Base-by-base conservation (phyloP, 2,797 vertebrate species). In the Paedocypris micromegethes region DNA sequence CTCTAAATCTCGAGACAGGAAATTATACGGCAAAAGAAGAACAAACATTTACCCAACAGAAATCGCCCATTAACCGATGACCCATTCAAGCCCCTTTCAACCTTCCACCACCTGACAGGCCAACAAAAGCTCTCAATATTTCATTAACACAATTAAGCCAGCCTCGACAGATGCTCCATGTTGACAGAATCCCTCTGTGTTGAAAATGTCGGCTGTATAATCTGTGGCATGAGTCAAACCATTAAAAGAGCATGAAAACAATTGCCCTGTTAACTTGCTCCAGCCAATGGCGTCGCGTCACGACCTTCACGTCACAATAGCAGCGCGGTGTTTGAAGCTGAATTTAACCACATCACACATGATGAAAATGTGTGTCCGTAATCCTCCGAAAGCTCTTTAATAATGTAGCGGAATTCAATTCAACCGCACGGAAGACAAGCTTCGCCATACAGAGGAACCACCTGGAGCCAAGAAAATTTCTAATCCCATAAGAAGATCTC, bases 201-300 rank as follows among this genome's bases (percentile, higher is more conserved):
- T 70, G 48, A 63, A 68, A 61, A 64, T 44, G 66, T 66, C 60
- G 9, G 46, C 61, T 57, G 55, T 61, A 54, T 75, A 70, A 55
- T 44, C 63, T 56, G 45, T 52, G 68, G 51, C 58, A 50, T 67
- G 53, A 73, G 52, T 68, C 45, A 70, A 67, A 71, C 68, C 59
- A 73, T 74, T 74, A 78, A 80, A 72, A 65, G 64, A 77, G 66
- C 70, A 76, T 74, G 54, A 75, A 76, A 77, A 76, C 72, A 72
- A 64, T 75, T 74, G 64, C 74, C 64, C 63, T 72, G 64, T 68
- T 70, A 65, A 9, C 46, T 70, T 37, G 50, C 57, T 44, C 69
- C 9, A 44, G 23, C 45, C 69, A 52, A 58, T 52, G 60, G 66
- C 64, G 68, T 64, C 70, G 64, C 74, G 68, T 67, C 58, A 54